A percentile compares a stretch with the other conserved stretches of the same genome.
These are phyloP conservation scores for Listrodromus nycthemerus DNA, from an alignment of 2,888 invertebrate genomes.

Conservation along the genomic window DNA sequence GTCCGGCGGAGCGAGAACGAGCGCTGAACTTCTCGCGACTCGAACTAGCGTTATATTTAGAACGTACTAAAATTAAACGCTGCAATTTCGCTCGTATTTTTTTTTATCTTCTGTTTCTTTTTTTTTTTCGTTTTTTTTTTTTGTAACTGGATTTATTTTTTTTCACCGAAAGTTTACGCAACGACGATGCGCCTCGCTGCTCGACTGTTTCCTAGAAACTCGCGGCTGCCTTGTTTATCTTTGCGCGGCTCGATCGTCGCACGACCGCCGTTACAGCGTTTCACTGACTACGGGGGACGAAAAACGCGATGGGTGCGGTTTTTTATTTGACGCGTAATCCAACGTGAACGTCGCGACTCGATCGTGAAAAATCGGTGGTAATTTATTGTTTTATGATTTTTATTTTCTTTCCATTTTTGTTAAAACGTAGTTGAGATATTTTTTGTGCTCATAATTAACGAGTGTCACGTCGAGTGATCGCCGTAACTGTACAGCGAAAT, in stretches of 20 bases:
- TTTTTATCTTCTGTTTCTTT: neutral
- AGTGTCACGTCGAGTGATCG: too few species aligned
- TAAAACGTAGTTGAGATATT: too few species aligned
- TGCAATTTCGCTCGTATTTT: constrained; percentile 35
- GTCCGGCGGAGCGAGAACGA: neutral
- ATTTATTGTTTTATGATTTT: neutral
- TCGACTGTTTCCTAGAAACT: constrained; percentile 6
- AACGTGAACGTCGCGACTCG: neutral
- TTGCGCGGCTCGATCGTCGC: neutral
- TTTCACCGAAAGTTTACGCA: neutral
- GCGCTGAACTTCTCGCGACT: neutral
- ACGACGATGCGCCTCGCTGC: neutral
- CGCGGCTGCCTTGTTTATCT: neutral
- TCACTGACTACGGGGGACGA: neutral
- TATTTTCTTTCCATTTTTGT: neutral
- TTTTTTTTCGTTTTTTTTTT: constrained; percentile 18
- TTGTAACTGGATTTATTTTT: neutral
- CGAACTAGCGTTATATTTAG: constrained; percentile 74
- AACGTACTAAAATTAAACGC: constrained; percentile 72
- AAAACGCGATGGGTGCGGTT: neutral
- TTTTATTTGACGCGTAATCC: neutral
- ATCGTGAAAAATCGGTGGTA: neutral
- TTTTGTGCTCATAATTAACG: too few species aligned
- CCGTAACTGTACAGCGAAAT: too few species aligned
- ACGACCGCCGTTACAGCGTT: neutral